Evolutionary conservation across 2,113 vertebrate species (phyloP).

Genomic region (Cephalopterus ornatus): DNA sequence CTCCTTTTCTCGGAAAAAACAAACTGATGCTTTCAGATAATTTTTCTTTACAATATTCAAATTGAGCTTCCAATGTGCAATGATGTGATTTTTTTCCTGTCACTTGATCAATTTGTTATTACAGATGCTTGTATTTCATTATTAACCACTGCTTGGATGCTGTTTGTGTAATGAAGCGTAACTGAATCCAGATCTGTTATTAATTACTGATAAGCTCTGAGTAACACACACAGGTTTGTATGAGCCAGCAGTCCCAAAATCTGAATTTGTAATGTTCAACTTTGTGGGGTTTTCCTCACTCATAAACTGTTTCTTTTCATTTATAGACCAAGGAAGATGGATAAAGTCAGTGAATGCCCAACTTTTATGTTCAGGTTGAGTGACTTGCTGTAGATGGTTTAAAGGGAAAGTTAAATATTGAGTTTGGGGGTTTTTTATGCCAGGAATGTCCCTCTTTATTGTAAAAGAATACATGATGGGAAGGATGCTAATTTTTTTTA

Average conservation of each 20-base stretch:
- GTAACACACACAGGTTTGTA: neutral
- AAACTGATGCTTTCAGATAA: neutral
- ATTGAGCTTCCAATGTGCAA: neutral
- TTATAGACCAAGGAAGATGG: neutral
- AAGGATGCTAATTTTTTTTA: neutral
- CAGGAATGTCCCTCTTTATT: neutral
- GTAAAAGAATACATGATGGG: neutral
- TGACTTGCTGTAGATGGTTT: neutral
- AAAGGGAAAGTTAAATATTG: neutral
- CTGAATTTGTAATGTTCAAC: neutral
- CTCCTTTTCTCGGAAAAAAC: neutral
- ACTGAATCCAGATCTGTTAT: neutral
- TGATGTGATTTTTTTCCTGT: neutral
- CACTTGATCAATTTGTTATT: neutral
- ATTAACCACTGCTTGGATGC: neutral
- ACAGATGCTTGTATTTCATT: neutral
- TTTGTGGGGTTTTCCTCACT: neutral
- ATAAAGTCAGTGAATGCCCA: slow-evolving; percentile 1
- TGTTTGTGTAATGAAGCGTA: neutral
- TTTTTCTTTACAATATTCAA: neutral
- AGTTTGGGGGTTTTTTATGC: neutral
- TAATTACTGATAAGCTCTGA: neutral
- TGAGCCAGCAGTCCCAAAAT: neutral
- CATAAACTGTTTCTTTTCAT: neutral
- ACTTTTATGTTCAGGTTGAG: neutral